phyloP scores from a whole-genome alignment of 2,888 invertebrate species.

The Diachrysia chrysitis region DNA sequence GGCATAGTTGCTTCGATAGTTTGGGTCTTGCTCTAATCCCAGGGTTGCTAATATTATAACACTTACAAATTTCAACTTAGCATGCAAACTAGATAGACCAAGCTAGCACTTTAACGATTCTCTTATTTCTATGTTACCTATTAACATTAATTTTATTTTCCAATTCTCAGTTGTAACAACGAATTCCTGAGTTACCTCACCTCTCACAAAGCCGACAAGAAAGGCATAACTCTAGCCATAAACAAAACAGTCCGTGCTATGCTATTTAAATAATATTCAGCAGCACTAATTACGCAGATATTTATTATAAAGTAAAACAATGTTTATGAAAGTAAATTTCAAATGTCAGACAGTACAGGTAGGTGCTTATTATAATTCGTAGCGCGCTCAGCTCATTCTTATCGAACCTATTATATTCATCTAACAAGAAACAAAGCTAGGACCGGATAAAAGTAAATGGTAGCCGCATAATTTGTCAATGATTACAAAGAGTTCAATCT shows the following conservation, averaged over 20 bases:
- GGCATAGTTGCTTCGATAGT: too few species aligned
- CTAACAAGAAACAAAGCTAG: slow-evolving; percentile 63
- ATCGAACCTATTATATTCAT: slow-evolving; percentile 63
- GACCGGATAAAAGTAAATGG: slow-evolving; percentile 77
- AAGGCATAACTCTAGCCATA: slow-evolving; percentile 11
- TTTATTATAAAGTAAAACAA: slow-evolving; percentile 50
- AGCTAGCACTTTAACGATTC: background rate
- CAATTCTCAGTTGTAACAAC: too few species aligned
- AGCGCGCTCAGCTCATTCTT: slow-evolving; percentile 54
- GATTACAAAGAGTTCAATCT: slow-evolving; percentile 82
- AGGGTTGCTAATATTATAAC: background rate
- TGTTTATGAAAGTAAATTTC: slow-evolving; percentile 51
- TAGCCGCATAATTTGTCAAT: slow-evolving; percentile 83
- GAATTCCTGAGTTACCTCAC: slow-evolving; percentile 6
- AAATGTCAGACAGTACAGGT: slow-evolving; percentile 50
- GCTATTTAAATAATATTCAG: slow-evolving; percentile 34
- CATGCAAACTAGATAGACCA: background rate
- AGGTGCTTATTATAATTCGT: slow-evolving; percentile 56
- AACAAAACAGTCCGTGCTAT: slow-evolving; percentile 21
- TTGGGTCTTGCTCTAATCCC: too few species aligned
- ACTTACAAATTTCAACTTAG: too few species aligned
- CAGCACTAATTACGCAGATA: slow-evolving; percentile 45
- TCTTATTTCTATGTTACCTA: background rate
- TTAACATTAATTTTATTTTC: too few species aligned
- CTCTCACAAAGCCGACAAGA: slow-evolving; percentile 24